Evolutionary conservation across 2,113 vertebrate species (phyloP).

Genomic region (Saiga tatarica): DNA sequence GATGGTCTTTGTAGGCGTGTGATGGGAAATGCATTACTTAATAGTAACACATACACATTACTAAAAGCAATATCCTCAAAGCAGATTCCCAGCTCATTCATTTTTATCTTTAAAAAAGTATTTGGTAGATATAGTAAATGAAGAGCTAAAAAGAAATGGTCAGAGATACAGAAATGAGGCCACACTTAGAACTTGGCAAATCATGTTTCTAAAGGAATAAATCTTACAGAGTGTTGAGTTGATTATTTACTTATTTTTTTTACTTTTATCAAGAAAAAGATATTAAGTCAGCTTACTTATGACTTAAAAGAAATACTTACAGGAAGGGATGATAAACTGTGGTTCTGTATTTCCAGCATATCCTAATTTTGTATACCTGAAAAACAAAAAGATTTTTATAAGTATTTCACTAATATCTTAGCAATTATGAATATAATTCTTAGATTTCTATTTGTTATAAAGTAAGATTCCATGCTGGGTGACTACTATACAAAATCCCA

Average conservation of each 20-base stretch:
- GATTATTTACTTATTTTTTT: not conserved
- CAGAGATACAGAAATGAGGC: not conserved
- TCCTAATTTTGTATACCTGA: conserved; percentile 96
- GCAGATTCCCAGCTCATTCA: not conserved
- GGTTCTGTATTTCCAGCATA: conserved; percentile 99
- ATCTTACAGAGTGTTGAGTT: not conserved
- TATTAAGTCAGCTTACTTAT: not conserved
- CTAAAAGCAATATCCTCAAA: conserved; percentile 23
- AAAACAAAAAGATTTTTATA: conserved; percentile 71
- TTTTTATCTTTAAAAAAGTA: conserved; percentile 24
- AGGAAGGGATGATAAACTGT: conserved; percentile 99
- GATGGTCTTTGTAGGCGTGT: not conserved
- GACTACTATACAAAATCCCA: not conserved
- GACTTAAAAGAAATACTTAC: conserved; percentile 84
- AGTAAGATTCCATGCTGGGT: not conserved
- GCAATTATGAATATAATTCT: not conserved
- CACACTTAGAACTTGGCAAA: not conserved
- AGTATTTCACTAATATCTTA: conserved; percentile 25
- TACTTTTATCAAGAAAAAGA: conserved; percentile 30
- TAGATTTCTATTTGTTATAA: not conserved
- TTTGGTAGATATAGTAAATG: not conserved
- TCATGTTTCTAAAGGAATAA: conserved; percentile 1
- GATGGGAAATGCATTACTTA: not conserved
- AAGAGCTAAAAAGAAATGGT: conserved; percentile 1
- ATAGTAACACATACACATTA: not conserved